A percentile compares a stretch with the other conserved stretches of the same genome.
phyloP scores from a whole-genome alignment of 2,113 vertebrate genomes.

The Rissa tridactyla region DNA sequence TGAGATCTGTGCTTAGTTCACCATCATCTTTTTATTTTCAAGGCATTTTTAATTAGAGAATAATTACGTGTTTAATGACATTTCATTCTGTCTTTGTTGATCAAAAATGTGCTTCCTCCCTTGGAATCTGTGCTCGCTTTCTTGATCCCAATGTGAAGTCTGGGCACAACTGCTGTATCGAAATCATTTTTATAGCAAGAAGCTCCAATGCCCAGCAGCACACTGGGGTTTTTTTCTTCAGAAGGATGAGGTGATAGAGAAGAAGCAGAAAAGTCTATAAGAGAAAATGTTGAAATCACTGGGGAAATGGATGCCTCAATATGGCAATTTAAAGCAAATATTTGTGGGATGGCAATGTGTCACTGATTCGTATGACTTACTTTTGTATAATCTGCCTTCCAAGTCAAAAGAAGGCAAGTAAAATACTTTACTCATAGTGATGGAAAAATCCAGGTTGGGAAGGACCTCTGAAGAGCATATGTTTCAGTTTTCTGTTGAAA shows the following conservation, averaged over 20 bases:
- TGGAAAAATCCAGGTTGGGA: not conserved
- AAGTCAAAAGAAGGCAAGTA: not conserved
- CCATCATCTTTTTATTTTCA: not conserved
- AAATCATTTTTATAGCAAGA: not conserved
- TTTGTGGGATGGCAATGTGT: not conserved
- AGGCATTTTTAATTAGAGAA: not conserved
- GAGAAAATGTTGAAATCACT: not conserved
- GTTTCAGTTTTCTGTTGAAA: not conserved
- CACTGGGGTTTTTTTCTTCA: not conserved
- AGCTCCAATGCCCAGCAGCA: not conserved
- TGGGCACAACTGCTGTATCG: not conserved
- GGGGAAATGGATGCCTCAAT: not conserved
- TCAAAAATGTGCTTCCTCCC: not conserved
- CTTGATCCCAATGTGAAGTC: not conserved
- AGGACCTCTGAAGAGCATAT: not conserved
- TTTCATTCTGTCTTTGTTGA: not conserved
- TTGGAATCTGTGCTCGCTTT: not conserved
- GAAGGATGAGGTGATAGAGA: not conserved
- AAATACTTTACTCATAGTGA: not conserved
- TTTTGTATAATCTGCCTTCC: not conserved
- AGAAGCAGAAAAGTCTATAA: not conserved
- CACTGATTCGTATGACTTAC: not conserved
- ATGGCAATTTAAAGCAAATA: not conserved
- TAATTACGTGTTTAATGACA: conserved; percentile 7
- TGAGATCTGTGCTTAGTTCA: not conserved